Conservation (phyloP, 2,797 vertebrate genomes). For the Gila robusta region DNA sequence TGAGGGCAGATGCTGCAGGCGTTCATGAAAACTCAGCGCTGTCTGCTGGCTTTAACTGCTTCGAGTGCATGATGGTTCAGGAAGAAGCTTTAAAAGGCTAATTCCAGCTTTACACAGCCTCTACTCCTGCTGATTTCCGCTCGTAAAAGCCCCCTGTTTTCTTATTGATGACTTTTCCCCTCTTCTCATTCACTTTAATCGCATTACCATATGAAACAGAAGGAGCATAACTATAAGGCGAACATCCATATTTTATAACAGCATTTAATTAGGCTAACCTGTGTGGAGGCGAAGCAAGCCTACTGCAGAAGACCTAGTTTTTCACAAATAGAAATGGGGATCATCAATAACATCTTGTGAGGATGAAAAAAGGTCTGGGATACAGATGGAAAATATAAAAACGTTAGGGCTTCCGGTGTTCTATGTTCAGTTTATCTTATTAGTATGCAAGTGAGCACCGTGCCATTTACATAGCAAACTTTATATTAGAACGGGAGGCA, state of each 20-base stretch:
- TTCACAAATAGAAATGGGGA: slow-evolving; percentile 49
- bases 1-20: slow-evolving; percentile 20
- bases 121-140: slow-evolving; percentile 27
- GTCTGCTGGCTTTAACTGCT: slow-evolving; percentile 25
- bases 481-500: neutral
- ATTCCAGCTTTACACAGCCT: slow-evolving; percentile 18
- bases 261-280: slow-evolving; percentile 64
- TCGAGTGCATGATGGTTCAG: slow-evolving; percentile 29
- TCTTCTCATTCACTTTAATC: slow-evolving; percentile 51
- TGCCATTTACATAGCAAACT: slow-evolving; percentile 50
- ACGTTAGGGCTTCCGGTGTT: slow-evolving; percentile 19
- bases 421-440: slow-evolving; percentile 31
- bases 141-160: slow-evolving; percentile 27
- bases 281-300: slow-evolving; percentile 7
- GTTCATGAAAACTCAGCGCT: slow-evolving; percentile 1
- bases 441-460: slow-evolving; percentile 29
- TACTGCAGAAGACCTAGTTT: slow-evolving; percentile 47
- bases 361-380: slow-evolving; percentile 45
- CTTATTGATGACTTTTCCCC: slow-evolving; percentile 47
- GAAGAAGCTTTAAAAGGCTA: slow-evolving; percentile 47
- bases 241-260: slow-evolving; percentile 59
- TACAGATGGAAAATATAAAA: slow-evolving; percentile 39
- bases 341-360: slow-evolving; percentile 60
- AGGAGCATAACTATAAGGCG: slow-evolving; percentile 29
- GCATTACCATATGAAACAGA: slow-evolving; percentile 51